Percentiles rank a stretch among this genome's conserved stretches.
Evolutionary conservation across 2,113 vertebrate species (phyloP).

Genomic region (Capra hircus): DNA sequence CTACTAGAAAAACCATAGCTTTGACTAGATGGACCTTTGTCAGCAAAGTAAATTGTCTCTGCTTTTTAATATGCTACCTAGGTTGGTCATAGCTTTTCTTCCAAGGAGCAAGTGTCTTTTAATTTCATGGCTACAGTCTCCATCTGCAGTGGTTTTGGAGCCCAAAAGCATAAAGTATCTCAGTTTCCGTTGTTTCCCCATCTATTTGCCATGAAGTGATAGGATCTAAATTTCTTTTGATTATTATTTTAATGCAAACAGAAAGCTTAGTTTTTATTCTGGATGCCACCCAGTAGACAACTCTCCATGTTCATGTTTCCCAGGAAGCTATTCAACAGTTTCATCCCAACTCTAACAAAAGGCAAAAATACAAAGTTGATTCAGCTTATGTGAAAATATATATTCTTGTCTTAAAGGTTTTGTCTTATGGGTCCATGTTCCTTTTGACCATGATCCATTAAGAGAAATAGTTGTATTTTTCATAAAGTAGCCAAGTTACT

Average conservation of each 20-base stretch:
- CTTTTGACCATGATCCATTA: neutral
- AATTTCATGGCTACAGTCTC: neutral
- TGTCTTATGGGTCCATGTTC: neutral
- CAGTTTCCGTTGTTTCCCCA: neutral
- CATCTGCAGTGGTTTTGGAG: neutral
- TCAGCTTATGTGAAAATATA: neutral
- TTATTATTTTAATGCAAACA: neutral
- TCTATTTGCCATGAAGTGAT: neutral
- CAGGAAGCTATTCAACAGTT: neutral
- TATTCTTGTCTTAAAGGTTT: neutral
- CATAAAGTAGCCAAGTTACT: neutral
- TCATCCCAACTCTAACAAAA: neutral
- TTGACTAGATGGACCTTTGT: neutral
- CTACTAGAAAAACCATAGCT: neutral
- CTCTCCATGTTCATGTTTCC: neutral
- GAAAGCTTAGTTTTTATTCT: neutral
- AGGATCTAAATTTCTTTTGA: neutral
- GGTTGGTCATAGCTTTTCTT: neutral
- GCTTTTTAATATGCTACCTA: neutral
- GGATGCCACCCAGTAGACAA: neutral
- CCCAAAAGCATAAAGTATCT: neutral
- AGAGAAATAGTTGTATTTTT: constrained; percentile 15
- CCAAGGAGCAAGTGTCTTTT: neutral
- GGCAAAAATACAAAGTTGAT: neutral
- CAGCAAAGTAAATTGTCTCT: neutral